Evolutionary conservation across 2,888 invertebrate species (phyloP).

Genomic region (Gnatocerus cornutus): DNA sequence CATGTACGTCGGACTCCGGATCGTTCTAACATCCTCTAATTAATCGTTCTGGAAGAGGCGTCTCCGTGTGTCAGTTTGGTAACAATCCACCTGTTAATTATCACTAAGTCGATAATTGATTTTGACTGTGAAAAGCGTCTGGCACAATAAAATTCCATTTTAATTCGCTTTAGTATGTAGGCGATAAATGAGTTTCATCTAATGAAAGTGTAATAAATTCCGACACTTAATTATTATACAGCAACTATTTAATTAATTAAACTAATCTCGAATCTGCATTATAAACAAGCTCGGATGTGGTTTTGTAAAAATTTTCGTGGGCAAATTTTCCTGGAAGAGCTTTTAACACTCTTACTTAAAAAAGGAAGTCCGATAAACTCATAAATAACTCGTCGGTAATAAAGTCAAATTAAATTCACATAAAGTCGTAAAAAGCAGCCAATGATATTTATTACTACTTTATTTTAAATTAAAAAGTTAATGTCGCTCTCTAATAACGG

Average conservation of each 20-base stretch:
- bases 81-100: conserved; percentile 6
- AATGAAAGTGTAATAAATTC: conserved; percentile 24
- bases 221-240: conserved; percentile 18
- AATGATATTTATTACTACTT: conserved; percentile 30
- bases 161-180: conserved; percentile 5
- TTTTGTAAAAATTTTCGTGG: conserved; percentile 8
- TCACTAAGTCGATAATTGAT: not conserved
- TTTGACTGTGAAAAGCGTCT: not conserved
- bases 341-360: not conserved
- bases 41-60: conserved; percentile 21
- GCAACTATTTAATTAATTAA: conserved; percentile 32
- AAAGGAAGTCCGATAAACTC: conserved; percentile 19
- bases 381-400: conserved; percentile 29
- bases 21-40: conserved; percentile 17
- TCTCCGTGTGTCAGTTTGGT: conserved; percentile 1
- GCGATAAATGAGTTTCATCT: conserved; percentile 15
- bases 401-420: conserved; percentile 41
- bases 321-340: conserved; percentile 8
- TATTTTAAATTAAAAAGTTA: conserved; percentile 16
- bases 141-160: conserved; percentile 7
- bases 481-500: conserved; percentile 18
- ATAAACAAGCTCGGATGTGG: not conserved
- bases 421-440: conserved; percentile 35
- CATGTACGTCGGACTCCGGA: conserved; percentile 17
- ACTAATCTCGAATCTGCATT: conserved; percentile 8